phyloP scores from a whole-genome alignment of 2,113 vertebrate species.

The Taxidea taxus region DNA sequence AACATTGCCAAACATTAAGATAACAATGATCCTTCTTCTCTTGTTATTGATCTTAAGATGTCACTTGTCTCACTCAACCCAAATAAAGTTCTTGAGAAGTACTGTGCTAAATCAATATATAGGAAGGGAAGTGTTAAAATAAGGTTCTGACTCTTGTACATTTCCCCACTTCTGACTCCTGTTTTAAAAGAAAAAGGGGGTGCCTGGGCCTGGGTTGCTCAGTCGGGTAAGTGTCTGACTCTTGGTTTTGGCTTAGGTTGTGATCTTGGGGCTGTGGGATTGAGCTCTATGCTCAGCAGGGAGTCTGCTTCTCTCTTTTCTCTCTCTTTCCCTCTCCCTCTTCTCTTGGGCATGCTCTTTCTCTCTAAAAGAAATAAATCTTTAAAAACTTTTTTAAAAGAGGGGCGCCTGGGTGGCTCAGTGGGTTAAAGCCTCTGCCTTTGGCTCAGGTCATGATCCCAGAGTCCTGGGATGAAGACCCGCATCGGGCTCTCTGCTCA shows the following conservation, averaged over 20 bases:
- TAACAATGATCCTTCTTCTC: not conserved
- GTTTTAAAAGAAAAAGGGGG: not conserved
- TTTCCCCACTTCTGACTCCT: not conserved
- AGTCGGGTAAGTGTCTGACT: not conserved
- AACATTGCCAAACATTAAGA: not conserved
- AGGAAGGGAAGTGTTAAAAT: not conserved
- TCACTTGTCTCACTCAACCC: not conserved
- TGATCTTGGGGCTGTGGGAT: not conserved
- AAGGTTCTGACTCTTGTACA: not conserved
- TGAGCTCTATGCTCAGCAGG: not conserved
- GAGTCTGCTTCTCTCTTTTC: not conserved
- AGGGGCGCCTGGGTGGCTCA: no score
- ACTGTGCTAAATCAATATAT: not conserved
- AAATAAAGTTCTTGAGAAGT: not conserved
- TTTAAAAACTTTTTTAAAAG: not conserved
- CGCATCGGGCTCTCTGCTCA: no score
- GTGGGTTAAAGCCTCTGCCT: no score
- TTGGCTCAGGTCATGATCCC: no score
- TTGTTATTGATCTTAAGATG: not conserved
- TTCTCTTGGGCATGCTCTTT: not conserved
- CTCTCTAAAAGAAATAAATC: not conserved
- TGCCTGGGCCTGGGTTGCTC: not conserved
- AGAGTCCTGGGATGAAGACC: no score
- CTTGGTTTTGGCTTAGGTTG: not conserved
- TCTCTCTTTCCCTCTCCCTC: not conserved